These are phyloP conservation scores for Rhaphigaster nebulosa DNA, from an alignment of 2,888 invertebrate species.

Conservation along the genomic window DNA sequence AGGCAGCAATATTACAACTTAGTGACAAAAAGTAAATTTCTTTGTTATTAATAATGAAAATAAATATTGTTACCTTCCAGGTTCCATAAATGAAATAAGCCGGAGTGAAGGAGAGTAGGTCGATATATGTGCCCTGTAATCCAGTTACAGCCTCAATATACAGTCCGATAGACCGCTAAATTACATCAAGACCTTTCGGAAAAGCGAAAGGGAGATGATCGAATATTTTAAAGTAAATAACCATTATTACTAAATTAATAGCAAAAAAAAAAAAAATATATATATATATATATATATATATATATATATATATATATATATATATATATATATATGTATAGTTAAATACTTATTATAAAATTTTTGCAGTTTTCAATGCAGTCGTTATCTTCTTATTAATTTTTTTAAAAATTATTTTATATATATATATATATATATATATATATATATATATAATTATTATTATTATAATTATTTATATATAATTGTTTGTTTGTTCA, in stretches of 20 bases:
- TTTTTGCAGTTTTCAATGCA: too few relatives aligned
- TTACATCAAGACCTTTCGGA: not conserved
- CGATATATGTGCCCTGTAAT: slow-evolving; percentile 8
- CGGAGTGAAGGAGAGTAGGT: not conserved
- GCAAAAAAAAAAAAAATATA: not conserved
- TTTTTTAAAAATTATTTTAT: too few relatives aligned
- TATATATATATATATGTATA: too few relatives aligned
- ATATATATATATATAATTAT: too few relatives aligned
- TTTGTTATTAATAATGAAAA: not conserved
- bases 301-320: too few relatives aligned
- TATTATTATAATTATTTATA: too few relatives aligned
- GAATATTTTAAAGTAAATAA: not conserved
- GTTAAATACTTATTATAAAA: too few relatives aligned
- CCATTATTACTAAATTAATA: not conserved
- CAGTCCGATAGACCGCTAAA: slow-evolving; percentile 33
- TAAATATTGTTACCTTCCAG: not conserved
- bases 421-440: too few relatives aligned
- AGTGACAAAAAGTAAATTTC: not conserved
- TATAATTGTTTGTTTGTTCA: too few relatives aligned
- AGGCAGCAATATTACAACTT: too few relatives aligned
- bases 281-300: too few relatives aligned
- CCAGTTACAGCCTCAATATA: slow-evolving; percentile 24
- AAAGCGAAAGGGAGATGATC: not conserved
- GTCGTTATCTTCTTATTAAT: too few relatives aligned
- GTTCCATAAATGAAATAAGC: not conserved